Base-by-base conservation (phyloP, 2,888 invertebrate species). In the Eueremaeus valkanovi region DNA sequence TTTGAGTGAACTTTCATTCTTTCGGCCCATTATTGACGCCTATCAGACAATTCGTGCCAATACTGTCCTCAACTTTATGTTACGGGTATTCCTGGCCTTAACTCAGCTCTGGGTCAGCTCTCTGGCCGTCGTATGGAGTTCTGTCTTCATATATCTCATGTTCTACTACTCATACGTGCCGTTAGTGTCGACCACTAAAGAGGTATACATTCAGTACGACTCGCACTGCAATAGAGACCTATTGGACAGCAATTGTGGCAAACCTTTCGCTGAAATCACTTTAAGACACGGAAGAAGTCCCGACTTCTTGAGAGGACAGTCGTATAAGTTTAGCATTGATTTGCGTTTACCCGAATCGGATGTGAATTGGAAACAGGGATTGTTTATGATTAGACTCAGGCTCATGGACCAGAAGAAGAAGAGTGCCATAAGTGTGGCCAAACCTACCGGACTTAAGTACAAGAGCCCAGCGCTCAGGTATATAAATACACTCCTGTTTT, bases 341-440 rank as follows among this genome's bases (percentile, higher is more conserved):
- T 36, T 78, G 31, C 24, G 68, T 45, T 36, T 78, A 33, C 78
- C 78, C 1, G 78, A 78, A 72, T 77, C 77, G 2, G 73, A 76
- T 1, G 74, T 73, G 18, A 78, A 78, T 49, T 77, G 76, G 73
- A 36, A 58, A 49, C 78, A 78, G 29, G 78, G 78, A 8, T 70
- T 77, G 75, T 78, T 78, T 58, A 78, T 78, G 78, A 29, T 78
- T 6, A 58, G 75, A 51, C 42, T 78, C 29, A 31, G 31, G 2
- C 58, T 78, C 24, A 29, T 74, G n/a, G 75, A 76, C 72, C 33
- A 40, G 18, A 51, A 75, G 18, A 45, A 33, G 6, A 49, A 72
- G 29, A 31, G 36, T 11, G 31, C 73, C 1, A 9, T n/a, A 9
- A 66, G 31, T n/a, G 40, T 51, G 18, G 66, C 75, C 21, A 58